Evolutionary conservation across 2,888 invertebrate species (phyloP), one percentile per base, ranked within the genome.

Genomic region (Rhogogaster chlorosoma): DNA sequence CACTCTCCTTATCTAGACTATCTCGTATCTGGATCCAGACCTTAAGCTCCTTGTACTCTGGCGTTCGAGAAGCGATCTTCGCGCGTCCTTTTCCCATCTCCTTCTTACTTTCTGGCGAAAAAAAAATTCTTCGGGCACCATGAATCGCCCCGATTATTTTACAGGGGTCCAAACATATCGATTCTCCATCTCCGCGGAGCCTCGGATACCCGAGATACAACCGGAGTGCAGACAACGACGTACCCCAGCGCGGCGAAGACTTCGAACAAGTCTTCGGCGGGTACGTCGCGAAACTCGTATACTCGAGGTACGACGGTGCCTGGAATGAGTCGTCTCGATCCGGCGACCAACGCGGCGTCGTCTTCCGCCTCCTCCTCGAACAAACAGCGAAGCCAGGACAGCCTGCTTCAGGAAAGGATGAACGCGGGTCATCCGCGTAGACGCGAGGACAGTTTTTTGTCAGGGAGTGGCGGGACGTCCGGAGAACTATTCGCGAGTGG

Each of bases 121-220:
- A n/a, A 53, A 53, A 45, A 6, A 1, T n/a, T 53, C 53, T 7
- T 53, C 53, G 7, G 53, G 53, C 10, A 1, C 6, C 3, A 38
- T 70, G 15, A 32, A 36, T 12, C 22, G 15, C 42, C 12, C 22
- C 42, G 12, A 15, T 70, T 15, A 9, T 38, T n/a, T 42, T 38
- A 5, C 77, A 95, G 95, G 90, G 94, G 94, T 22, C 94, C 94
- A 84, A 95, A 95, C 90, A 94, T 95, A 84, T 95, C 95, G 82
- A 93, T 95, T 85, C 92, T 95, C 49, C 95, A 95, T 88, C 92
- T 95, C 38, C 93, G 95, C 18, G 94, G 94, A 87, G 93, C 94
- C 1, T 94, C 95, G 29, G 95, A 95, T 86, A 94, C 95, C 57
- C 95, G 95, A 95, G 95, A 95, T 86, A 91, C 92, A 3, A 90